A percentile compares a stretch with the other conserved stretches of the same genome.
Conservation (phyloP, 2,113 vertebrate species). For the Hippolais icterina region DNA sequence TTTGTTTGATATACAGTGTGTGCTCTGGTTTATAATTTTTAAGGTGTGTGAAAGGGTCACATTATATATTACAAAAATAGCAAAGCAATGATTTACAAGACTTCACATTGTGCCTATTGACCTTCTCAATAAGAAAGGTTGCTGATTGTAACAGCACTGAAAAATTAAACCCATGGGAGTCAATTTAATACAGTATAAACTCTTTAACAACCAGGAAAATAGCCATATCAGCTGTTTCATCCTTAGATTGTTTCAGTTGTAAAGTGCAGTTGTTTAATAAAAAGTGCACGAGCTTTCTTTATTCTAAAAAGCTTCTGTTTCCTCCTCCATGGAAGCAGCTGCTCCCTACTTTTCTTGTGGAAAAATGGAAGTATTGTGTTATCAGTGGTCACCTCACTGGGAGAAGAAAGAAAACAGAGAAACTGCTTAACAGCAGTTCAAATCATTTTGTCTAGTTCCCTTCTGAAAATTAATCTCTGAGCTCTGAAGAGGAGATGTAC, state of each 20-base stretch:
- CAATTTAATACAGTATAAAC: conserved; percentile 79
- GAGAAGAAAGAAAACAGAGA: background rate
- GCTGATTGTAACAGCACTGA: conserved; percentile 64
- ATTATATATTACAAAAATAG: conserved; percentile 73
- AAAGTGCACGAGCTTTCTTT: conserved; percentile 57
- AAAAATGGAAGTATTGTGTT: conserved; percentile 21
- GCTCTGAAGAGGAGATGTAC: conserved; percentile 30
- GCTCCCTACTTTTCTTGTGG: background rate
- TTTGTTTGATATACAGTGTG: conserved; percentile 74
- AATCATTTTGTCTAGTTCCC: conserved; percentile 3
- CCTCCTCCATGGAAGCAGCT: conserved; percentile 20
- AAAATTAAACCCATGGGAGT: conserved; percentile 76
- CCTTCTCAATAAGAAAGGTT: conserved; percentile 79
- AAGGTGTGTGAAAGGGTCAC: conserved; percentile 68
- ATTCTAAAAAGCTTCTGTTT: conserved; percentile 58
- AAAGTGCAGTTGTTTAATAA: conserved; percentile 64
- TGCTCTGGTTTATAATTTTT: conserved; percentile 76
- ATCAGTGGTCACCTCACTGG: background rate
- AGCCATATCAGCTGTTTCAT: conserved; percentile 64
- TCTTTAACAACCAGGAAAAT: conserved; percentile 72
- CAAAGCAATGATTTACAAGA: conserved; percentile 76
- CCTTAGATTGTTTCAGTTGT: conserved; percentile 64
- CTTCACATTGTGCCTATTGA: conserved; percentile 77
- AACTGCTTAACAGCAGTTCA: background rate
- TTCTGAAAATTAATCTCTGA: conserved; percentile 50